phyloP scores from a whole-genome alignment of 2,888 invertebrate species.

The Enchytraeus crypticus region DNA sequence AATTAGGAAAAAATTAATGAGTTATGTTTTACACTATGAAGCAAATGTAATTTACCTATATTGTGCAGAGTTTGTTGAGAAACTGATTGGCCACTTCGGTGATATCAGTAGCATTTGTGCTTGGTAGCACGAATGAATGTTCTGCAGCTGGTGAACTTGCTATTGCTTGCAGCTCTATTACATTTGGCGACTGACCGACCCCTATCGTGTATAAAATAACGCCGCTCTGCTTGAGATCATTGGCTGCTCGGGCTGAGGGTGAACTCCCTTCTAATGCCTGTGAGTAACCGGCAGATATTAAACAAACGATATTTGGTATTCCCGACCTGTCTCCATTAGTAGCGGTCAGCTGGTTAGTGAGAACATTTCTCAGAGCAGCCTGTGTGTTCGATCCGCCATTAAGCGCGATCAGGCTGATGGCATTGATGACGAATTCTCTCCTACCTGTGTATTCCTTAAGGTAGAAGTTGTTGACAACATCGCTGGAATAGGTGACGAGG shows the following conservation, averaged over 20 bases:
- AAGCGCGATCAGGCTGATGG: slow-evolving; percentile 19
- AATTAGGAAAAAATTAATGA: too few species aligned
- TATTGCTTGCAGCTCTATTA: background rate
- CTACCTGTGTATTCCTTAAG: slow-evolving; percentile 25
- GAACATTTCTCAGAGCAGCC: slow-evolving; percentile 15
- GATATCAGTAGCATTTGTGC: background rate
- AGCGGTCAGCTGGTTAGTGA: slow-evolving; percentile 8
- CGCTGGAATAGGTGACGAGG: slow-evolving; percentile 46
- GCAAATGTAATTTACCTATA: too few species aligned
- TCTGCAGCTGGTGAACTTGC: background rate
- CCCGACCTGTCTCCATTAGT: background rate
- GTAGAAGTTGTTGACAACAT: slow-evolving; percentile 35
- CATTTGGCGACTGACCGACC: background rate
- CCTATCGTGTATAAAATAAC: background rate
- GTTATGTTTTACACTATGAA: too few species aligned
- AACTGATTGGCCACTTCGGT: background rate
- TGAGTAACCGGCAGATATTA: background rate
- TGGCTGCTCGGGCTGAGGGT: background rate
- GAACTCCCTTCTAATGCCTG: background rate
- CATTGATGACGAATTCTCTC: slow-evolving; percentile 15
- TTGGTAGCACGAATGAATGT: background rate
- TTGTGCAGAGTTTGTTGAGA: background rate
- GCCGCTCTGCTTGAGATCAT: background rate
- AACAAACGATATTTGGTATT: background rate
- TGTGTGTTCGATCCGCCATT: slow-evolving; percentile 25